These are phyloP conservation scores for Geococcyx californianus DNA, from an alignment of 2,113 vertebrate species.

Conservation along the genomic window DNA sequence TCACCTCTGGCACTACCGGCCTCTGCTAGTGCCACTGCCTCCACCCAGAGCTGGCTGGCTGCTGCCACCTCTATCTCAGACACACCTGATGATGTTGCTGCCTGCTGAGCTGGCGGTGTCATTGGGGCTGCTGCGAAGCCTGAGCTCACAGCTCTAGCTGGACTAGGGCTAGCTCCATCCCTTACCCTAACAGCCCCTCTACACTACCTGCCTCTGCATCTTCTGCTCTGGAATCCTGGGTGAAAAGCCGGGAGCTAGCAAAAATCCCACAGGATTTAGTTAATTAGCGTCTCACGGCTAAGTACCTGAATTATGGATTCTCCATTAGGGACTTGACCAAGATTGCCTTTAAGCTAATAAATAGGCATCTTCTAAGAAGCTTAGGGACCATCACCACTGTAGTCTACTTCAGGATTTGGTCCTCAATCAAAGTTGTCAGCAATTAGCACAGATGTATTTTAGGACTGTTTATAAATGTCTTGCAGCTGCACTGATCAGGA, in stretches of 20 bases:
- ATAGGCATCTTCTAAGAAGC: not conserved
- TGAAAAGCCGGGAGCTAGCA: not conserved
- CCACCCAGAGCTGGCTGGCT: not conserved
- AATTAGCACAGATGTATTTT: conserved; percentile 44
- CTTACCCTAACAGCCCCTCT: not conserved
- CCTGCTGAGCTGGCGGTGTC: not conserved
- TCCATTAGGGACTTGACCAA: not conserved
- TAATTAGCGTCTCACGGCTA: not conserved
- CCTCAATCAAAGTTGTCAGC: not conserved
- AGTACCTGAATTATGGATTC: not conserved
- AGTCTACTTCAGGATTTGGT: not conserved
- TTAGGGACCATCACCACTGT: not conserved
- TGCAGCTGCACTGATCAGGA: conserved; percentile 39
- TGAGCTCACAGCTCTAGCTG: not conserved
- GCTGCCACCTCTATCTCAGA: not conserved
- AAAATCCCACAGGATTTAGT: not conserved
- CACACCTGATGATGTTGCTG: rapidly evolving
- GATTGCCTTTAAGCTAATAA: not conserved
- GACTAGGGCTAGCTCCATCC: not conserved
- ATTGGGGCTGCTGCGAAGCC: not conserved
- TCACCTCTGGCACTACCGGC: not conserved
- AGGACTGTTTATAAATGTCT: conserved; percentile 36
- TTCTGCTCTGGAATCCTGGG: not conserved
- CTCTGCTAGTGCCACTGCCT: not conserved
- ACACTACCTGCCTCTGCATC: not conserved